Conservation (phyloP, 2,797 vertebrate species). For the Chelon auratus region DNA sequence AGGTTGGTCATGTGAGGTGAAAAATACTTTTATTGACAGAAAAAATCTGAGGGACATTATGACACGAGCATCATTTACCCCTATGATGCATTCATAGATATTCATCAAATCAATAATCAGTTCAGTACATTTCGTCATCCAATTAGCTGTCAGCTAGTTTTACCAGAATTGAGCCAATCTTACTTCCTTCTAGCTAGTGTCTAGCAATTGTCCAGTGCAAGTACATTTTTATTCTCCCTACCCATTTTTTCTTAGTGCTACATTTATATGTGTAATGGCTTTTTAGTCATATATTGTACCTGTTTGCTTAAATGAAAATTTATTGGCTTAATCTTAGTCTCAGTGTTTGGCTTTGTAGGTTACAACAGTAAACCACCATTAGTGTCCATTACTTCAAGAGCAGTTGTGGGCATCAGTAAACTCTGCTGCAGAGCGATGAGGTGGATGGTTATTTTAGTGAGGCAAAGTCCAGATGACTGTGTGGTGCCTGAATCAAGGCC, state of each 20-base stretch:
- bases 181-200: neutral
- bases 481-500: conserved; percentile 63
- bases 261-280: too few species aligned
- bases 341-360: conserved; percentile 17
- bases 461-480: conserved; percentile 68
- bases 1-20: too few species aligned
- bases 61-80: too few species aligned
- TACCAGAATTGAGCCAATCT: neutral
- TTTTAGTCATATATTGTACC: too few species aligned
- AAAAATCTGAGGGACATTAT: too few species aligned
- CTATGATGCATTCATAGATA: too few species aligned
- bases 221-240: too few species aligned
- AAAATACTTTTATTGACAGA: too few species aligned
- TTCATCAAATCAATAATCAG: too few species aligned
- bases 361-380: conserved; percentile 53
- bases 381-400: conserved; percentile 32
- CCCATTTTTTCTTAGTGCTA: too few species aligned
- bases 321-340: conserved; percentile 10
- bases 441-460: conserved; percentile 57
- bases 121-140: too few species aligned
- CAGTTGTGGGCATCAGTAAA: conserved; percentile 51
- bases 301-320: conserved; percentile 9
- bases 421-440: conserved; percentile 42
- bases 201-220: neutral
- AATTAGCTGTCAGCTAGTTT: neutral